Evolutionary conservation across 2,797 vertebrate species (phyloP).

Genomic region (Crenichthys baileyi): DNA sequence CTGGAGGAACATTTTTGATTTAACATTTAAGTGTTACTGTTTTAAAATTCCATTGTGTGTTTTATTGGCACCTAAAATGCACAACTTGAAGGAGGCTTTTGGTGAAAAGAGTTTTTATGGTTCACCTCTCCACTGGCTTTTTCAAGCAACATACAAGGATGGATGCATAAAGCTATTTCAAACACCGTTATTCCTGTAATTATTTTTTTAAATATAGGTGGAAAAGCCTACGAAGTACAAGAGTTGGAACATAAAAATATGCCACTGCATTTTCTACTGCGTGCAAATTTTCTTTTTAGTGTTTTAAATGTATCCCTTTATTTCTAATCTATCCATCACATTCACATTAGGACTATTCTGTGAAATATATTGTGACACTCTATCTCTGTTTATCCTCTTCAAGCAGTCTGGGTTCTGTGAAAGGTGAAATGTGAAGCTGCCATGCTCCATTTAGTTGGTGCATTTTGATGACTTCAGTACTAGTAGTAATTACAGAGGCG

Average conservation of each 20-base stretch:
- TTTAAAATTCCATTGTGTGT: slow-evolving; percentile 39
- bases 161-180: slow-evolving; percentile 22
- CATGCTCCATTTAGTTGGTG: slow-evolving; percentile 61
- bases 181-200: slow-evolving; percentile 16
- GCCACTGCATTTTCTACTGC: slow-evolving; percentile 14
- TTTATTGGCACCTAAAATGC: slow-evolving; percentile 45
- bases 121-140: slow-evolving; percentile 37
- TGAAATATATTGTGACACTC: slow-evolving; percentile 13
- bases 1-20: slow-evolving; percentile 49
- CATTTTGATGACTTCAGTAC: slow-evolving; percentile 63
- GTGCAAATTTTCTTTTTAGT: slow-evolving; percentile 10
- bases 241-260: slow-evolving; percentile 7
- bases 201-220: slow-evolving; percentile 17
- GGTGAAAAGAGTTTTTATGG: slow-evolving; percentile 35
- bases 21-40: slow-evolving; percentile 37
- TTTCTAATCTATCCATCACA: background rate
- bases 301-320: background rate
- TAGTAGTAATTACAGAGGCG: slow-evolving; percentile 64
- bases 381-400: background rate
- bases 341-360: slow-evolving; percentile 13
- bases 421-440: slow-evolving; percentile 45
- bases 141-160: slow-evolving; percentile 26
- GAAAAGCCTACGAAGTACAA: slow-evolving; percentile 21
- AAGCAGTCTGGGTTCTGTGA: slow-evolving; percentile 18
- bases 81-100: slow-evolving; percentile 29